Percentiles rank a stretch among this genome's conserved stretches.
Evolutionary conservation across 2,888 invertebrate species (phyloP).

Genomic region (Bellardia pandia): DNA sequence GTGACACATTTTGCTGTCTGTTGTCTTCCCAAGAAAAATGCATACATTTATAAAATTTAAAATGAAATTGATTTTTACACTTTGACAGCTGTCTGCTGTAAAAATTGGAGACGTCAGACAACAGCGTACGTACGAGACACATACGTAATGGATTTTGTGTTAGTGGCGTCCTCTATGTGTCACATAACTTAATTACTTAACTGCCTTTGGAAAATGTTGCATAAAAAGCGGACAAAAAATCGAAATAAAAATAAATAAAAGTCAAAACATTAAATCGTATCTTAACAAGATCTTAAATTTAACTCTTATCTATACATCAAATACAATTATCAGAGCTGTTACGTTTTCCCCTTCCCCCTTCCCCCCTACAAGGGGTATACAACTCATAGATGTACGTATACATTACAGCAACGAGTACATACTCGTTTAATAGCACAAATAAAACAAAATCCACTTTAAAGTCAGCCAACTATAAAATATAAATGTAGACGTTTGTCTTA

Average conservation of each 20-base stretch:
- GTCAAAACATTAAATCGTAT: slow-evolving; percentile 52
- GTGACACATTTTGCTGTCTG: slow-evolving; percentile 46
- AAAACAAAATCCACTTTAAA: slow-evolving; percentile 61
- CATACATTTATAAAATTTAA: slow-evolving; percentile 13
- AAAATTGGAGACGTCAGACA: slow-evolving; percentile 49
- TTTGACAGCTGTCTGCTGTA: slow-evolving; percentile 57
- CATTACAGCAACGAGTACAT: background rate
- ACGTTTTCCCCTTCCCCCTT: background rate
- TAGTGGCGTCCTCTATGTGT: slow-evolving; percentile 54
- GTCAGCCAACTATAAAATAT: slow-evolving; percentile 70
- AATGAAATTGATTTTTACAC: slow-evolving; percentile 65
- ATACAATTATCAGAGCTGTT: slow-evolving; percentile 60
- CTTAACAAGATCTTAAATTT: slow-evolving; percentile 72
- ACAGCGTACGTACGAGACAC: background rate
- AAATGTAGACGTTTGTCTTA: slow-evolving; percentile 72
- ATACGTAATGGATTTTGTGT: slow-evolving; percentile 46
- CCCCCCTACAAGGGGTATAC: background rate
- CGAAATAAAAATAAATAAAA: slow-evolving; percentile 36
- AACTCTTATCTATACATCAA: slow-evolving; percentile 69
- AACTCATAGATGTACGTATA: slow-evolving; percentile 21
- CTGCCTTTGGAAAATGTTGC: slow-evolving; percentile 61
- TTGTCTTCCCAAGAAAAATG: slow-evolving; percentile 45
- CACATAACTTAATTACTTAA: slow-evolving; percentile 67
- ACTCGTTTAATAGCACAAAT: slow-evolving; percentile 19
- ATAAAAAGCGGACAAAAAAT: slow-evolving; percentile 6